Evolutionary conservation across 2,888 invertebrate species (phyloP), one percentile per base, ranked within the genome.

Genomic region (Coelopa pilipes): DNA sequence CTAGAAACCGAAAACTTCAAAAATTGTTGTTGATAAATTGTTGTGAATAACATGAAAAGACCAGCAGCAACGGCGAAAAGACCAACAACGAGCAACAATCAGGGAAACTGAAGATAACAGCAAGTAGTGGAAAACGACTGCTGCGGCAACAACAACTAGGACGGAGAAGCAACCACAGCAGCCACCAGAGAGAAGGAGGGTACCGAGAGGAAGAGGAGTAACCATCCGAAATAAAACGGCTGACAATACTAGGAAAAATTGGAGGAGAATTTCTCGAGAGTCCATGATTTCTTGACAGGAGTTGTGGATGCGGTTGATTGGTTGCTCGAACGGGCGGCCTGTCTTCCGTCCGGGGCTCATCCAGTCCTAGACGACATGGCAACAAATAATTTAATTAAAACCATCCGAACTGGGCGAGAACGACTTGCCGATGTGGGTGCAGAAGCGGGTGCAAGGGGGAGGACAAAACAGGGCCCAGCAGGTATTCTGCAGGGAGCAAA

Each of bases 21-120:
- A 70, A 70, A 49, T 70, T 59, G 70, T 70, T 70, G 49, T 60
- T 70, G 70, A 70, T 70, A 49, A 70, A 70, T 60, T 70, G 70
- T 60, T 60, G 70, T 49, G 60, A 70, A 47, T 60, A 60, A 70
- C 53, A 63, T 17, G 59, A 68, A 67, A 60, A 67, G 50, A 68
- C 57, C n/a, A 59, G 15, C 5, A 55, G 7, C 21, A 69, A 34
- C 12, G 45, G n/a, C 65, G 55, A 45, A 17, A 65, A 15, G n/a
- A 72, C 13, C n/a, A 59, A 63, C 55, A n/a, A 60, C 62, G 5
- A 60, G 11, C 13, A 60, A 34, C 13, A 12, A 65, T 45, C 2
- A n/a, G 45, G 3, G 55, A 65, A 65, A 46, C n/a, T 17, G 21
- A 21, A 17, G 57, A 19, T 59, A 21, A 59, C 21, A 59, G 57